A percentile compares a stretch with the other conserved stretches of the same genome.
Conservation (phyloP, 2,113 vertebrate genomes). For the Lagopus muta region DNA sequence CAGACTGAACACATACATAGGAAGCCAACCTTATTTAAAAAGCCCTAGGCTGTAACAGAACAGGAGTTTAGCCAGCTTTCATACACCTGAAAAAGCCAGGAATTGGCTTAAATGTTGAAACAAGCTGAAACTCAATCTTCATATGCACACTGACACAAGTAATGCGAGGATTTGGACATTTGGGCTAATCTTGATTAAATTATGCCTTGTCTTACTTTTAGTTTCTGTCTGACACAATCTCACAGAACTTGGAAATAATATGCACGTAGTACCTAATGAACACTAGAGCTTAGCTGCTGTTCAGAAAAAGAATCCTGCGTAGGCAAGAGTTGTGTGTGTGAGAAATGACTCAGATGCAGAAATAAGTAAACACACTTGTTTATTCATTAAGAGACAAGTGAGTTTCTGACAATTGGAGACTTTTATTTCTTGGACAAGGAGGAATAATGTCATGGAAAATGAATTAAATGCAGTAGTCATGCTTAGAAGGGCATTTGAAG, state of each 20-base stretch:
- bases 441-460: not conserved
- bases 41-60: not conserved
- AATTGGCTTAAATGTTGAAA: not conserved
- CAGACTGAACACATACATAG: not conserved
- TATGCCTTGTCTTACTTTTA: not conserved
- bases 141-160: not conserved
- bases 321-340: not conserved
- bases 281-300: not conserved
- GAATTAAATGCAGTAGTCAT: not conserved
- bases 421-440: not conserved
- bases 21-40: not conserved
- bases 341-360: not conserved
- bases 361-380: not conserved
- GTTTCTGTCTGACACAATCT: not conserved
- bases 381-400: not conserved
- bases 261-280: not conserved
- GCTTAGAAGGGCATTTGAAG: not conserved
- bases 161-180: not conserved
- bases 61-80: not conserved
- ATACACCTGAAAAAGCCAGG: not conserved
- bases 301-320: not conserved
- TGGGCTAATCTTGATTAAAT: not conserved
- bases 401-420: not conserved
- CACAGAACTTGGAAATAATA: not conserved
- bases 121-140: not conserved